A percentile compares a stretch with the other conserved stretches of the same genome.
Evolutionary conservation across 1,140 invertebrate species (phyloP).

Genomic region (Onthophagus taurus): DNA sequence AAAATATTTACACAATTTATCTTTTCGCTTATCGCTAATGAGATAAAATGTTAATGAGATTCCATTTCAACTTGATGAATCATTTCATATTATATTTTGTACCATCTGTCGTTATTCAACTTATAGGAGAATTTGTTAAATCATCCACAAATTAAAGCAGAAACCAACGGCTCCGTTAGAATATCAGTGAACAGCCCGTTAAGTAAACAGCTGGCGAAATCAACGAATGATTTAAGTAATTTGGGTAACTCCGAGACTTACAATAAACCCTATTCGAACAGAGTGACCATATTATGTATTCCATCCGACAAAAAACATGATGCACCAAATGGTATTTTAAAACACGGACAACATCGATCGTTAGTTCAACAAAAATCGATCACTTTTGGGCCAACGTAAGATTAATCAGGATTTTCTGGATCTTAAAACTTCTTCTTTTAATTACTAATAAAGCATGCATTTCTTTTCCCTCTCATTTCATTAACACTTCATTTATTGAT

Average conservation of each 20-base stretch:
- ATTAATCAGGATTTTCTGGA: too few relatives aligned
- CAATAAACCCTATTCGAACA: slow-evolving; percentile 22
- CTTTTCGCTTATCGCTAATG: neutral
- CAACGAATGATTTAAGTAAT: slow-evolving; percentile 27
- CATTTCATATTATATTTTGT: slow-evolving; percentile 10
- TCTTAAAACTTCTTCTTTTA: too few relatives aligned
- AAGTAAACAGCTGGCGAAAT: slow-evolving; percentile 39
- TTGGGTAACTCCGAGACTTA: slow-evolving; percentile 14
- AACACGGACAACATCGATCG: slow-evolving; percentile 24
- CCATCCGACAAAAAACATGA: slow-evolving; percentile 23
- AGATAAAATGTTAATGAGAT: neutral
- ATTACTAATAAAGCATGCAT: too few relatives aligned
- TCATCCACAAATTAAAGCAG: slow-evolving; percentile 27
- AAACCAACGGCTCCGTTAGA: slow-evolving; percentile 42
- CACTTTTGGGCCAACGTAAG: too few relatives aligned
- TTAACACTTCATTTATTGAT: too few relatives aligned
- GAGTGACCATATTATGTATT: slow-evolving; percentile 31
- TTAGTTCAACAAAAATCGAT: slow-evolving; percentile 24
- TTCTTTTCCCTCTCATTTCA: too few relatives aligned
- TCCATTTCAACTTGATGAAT: neutral
- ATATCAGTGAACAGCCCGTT: slow-evolving; percentile 41
- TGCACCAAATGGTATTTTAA: slow-evolving; percentile 35
- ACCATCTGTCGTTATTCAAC: slow-evolving; percentile 18
- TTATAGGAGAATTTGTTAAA: slow-evolving; percentile 40
- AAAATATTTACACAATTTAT: neutral